Base-by-base conservation (phyloP, 2,888 invertebrate genomes). In the Alloscopus bannaensis region DNA sequence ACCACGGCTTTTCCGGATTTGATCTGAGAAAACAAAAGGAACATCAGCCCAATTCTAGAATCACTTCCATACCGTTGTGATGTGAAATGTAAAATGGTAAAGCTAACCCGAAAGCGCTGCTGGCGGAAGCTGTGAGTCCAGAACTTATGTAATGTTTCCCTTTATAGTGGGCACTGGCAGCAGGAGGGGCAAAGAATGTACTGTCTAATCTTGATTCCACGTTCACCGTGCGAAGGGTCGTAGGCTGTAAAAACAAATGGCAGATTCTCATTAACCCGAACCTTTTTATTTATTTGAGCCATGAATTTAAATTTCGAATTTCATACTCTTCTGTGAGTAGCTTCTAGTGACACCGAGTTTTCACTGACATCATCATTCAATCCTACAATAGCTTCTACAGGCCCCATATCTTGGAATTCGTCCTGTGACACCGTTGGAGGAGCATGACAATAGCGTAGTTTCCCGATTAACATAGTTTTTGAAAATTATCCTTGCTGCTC, bases 401-500 rank as follows among this genome's bases (percentile, higher is more conserved):
- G 45, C 24, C 20, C 40, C 59, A 18, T 11, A 62, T 82, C 81
- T 50, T 90, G 87, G 88, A 92, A 94, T 0, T 91, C 90, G 0
- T 90, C 89, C 81, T 94, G 93, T 0, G 88, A 86, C 0, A 90
- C 87, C 11, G 90, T 92, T 0, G 97, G 96, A 2, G 99, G 98
- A 0, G 95, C 92, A 83, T 93, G 90, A 69, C 94, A 94, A 90
- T 93, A 97, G 1, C 94, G 89, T 40, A 99, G 89, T 85, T 93
- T 93, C 0, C 99, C 99, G 88, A n/a, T 92, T 93, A 0, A 96
- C 93, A 85, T 93, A 96, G 88, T 99, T 98, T 88, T 99, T 99
- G 0, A 99, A 91, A 80, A 99, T 90, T 78, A 94, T 92, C 40
- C 99, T 91, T 0, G 98, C 94, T 0, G 98, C 94, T 26, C 99